phyloP scores from a whole-genome alignment of 2,888 invertebrate genomes.

The Drosophila sordidula region DNA sequence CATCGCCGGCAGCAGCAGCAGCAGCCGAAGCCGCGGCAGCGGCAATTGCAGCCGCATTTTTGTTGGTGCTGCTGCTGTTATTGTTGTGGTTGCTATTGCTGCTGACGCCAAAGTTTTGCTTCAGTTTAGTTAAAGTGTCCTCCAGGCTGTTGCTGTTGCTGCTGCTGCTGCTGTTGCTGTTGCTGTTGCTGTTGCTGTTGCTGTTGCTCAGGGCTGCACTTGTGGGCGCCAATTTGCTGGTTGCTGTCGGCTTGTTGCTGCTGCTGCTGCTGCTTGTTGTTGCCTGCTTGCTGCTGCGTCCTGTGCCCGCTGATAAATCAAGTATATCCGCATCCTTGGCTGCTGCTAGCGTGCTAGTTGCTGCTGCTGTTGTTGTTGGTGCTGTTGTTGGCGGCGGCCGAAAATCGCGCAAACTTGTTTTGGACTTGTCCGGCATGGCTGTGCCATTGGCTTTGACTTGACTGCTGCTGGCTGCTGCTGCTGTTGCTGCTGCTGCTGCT shows the following conservation, averaged over 20 bases:
- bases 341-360: constrained; percentile 27
- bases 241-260: constrained; percentile 29
- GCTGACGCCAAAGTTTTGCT: constrained; percentile 8
- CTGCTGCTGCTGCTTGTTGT: constrained; percentile 38
- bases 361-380: constrained; percentile 22
- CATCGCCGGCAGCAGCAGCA: constrained; percentile 59
- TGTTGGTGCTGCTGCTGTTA: constrained; percentile 19
- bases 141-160: constrained; percentile 1
- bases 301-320: constrained; percentile 85
- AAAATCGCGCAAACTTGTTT: constrained; percentile 82
- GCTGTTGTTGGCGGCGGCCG: constrained; percentile 55
- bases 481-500: constrained; percentile 9
- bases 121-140: too few relatives aligned
- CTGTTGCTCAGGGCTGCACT: constrained; percentile 1
- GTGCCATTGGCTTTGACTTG: constrained; percentile 59
- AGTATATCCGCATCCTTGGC: constrained; percentile 86
- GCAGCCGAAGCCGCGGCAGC: constrained; percentile 2
- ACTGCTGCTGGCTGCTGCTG: constrained; percentile 20
- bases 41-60: constrained; percentile 15
- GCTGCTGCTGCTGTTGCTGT: not conserved
- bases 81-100: constrained; percentile 76
- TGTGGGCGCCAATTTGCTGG: constrained; percentile 6
- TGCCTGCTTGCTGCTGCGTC: constrained; percentile 37
- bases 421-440: constrained; percentile 62
- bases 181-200: constrained; percentile 40